These are phyloP conservation scores for Hirtodrosophila histrioides DNA, from an alignment of 2,888 invertebrate species.

Conservation along the genomic window DNA sequence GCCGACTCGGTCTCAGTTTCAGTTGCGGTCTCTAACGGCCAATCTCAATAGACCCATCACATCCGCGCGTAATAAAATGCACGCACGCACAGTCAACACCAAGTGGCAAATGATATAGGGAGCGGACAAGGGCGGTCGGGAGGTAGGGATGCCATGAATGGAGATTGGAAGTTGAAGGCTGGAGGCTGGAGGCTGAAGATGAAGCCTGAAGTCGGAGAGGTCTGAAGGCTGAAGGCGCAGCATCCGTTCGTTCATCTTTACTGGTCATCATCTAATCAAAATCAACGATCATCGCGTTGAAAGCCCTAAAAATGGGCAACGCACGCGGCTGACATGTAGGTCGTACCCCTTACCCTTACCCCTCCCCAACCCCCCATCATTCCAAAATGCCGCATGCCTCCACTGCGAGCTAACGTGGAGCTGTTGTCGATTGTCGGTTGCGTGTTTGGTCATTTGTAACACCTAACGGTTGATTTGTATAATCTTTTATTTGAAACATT, in stretches of 20 bases:
- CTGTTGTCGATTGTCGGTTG: slow-evolving; percentile 25
- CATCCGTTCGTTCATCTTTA: slow-evolving; percentile 47
- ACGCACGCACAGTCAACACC: slow-evolving; percentile 73
- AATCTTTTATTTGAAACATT: slow-evolving; percentile 67
- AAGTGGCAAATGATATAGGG: slow-evolving; percentile 3
- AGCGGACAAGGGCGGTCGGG: not conserved
- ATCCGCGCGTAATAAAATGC: slow-evolving; percentile 77
- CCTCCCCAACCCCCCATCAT: not conserved
- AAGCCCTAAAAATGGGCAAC: slow-evolving; percentile 49
- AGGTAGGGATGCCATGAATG: not conserved
- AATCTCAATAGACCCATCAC: slow-evolving; percentile 71
- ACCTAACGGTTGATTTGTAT: slow-evolving; percentile 75
- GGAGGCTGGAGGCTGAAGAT: no score
- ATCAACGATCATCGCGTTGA: slow-evolving; percentile 67
- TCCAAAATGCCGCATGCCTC: not conserved
- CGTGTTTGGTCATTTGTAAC: slow-evolving; percentile 76
- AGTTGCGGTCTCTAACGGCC: slow-evolving; percentile 24
- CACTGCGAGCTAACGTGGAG: not conserved
- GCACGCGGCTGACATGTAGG: slow-evolving; percentile 46
- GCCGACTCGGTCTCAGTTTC: slow-evolving; percentile 3
- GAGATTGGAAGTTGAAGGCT: slow-evolving; percentile 1
- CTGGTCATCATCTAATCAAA: slow-evolving; percentile 67
- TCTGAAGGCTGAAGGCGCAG: slow-evolving; percentile 33
- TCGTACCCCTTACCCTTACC: slow-evolving; percentile 9
- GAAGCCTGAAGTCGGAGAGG: not conserved